These are phyloP conservation scores for Ophioninae sp. DNA, from an alignment of 2,888 invertebrate species.

Conservation along the genomic window DNA sequence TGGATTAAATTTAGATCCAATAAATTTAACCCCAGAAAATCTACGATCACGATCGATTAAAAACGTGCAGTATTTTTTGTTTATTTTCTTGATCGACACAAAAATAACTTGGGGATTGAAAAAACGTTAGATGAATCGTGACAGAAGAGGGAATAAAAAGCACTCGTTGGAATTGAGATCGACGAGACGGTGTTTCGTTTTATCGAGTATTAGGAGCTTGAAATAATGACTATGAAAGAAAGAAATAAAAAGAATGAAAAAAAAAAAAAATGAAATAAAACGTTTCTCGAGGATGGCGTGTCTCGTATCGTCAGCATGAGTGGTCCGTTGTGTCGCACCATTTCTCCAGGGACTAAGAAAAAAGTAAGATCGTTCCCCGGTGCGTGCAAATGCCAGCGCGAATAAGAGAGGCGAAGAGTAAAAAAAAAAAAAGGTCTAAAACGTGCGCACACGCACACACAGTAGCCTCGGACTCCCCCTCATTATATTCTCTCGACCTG, in stretches of 20 bases:
- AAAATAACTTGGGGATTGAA: no score
- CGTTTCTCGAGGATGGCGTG: conserved; percentile 11
- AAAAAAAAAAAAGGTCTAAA: conserved; percentile 29
- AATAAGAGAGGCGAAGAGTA: conserved; percentile 16
- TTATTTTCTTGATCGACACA: no score
- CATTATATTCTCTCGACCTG: conserved; percentile 15
- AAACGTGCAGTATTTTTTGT: no score
- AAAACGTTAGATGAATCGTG: not conserved
- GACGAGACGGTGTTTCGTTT: conserved; percentile 14
- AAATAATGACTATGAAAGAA: conserved; percentile 13
- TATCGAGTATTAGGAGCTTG: not conserved
- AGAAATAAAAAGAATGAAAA: no score
- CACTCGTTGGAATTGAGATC: conserved; percentile 14
- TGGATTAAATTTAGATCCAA: no score
- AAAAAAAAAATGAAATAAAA: not conserved
- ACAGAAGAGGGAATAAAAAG: not conserved
- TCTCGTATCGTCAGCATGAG: conserved; percentile 38
- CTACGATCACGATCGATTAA: no score
- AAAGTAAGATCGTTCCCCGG: conserved; percentile 25
- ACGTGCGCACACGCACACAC: conserved; percentile 9
- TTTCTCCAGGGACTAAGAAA: conserved; percentile 40
- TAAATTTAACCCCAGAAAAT: no score
- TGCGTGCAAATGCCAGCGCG: conserved; percentile 31
- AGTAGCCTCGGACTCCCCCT: conserved; percentile 17
- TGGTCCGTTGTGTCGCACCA: conserved; percentile 29